A percentile compares a stretch with the other conserved stretches of the same genome.
phyloP scores from a whole-genome alignment of 2,888 invertebrate species.

The Auanema sp. region DNA sequence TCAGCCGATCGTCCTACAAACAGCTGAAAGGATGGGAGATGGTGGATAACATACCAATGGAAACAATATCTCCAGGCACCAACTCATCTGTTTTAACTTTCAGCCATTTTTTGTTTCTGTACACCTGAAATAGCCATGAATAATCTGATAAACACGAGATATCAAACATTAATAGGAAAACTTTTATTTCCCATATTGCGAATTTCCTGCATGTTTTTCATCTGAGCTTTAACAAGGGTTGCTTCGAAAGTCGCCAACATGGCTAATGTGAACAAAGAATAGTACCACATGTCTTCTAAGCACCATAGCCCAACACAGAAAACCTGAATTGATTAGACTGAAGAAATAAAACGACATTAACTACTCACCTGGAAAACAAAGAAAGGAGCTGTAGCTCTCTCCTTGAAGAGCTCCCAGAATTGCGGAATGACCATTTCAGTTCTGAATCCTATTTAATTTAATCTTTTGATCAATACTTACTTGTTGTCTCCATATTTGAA shows the following conservation, averaged over 20 bases:
- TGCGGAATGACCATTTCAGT: conserved; percentile 86
- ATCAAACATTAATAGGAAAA: conserved; percentile 76
- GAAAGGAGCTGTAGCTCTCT: conserved; percentile 97
- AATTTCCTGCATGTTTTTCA: conserved; percentile 96
- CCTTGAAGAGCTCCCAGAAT: conserved; percentile 92
- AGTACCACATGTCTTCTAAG: conserved; percentile 77
- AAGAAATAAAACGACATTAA: conserved; percentile 6
- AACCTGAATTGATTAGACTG: conserved; percentile 68
- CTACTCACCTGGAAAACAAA: conserved; percentile 86
- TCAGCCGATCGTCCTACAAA: conserved; percentile 74
- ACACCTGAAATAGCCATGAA: conserved; percentile 40
- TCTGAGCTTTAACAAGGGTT: conserved; percentile 94
- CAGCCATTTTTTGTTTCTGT: conserved; percentile 57
- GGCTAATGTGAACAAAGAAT: conserved; percentile 61
- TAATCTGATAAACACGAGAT: background rate
- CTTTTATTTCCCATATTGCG: conserved; percentile 99
- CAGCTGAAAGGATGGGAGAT: background rate
- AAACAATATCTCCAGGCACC: conserved; percentile 93
- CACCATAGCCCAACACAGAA: conserved; percentile 99
- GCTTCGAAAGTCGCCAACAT: conserved; percentile 78
- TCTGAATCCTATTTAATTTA: conserved; percentile 65
- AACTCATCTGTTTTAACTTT: conserved; percentile 75
- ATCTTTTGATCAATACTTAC: conserved; percentile 67
- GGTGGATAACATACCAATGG: conserved; percentile 69
- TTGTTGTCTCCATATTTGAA: conserved; percentile 86